Evolutionary conservation across 1,140 invertebrate species (phyloP), one percentile per base, ranked within the genome.

Genomic region (Drosophila eugracilis): DNA sequence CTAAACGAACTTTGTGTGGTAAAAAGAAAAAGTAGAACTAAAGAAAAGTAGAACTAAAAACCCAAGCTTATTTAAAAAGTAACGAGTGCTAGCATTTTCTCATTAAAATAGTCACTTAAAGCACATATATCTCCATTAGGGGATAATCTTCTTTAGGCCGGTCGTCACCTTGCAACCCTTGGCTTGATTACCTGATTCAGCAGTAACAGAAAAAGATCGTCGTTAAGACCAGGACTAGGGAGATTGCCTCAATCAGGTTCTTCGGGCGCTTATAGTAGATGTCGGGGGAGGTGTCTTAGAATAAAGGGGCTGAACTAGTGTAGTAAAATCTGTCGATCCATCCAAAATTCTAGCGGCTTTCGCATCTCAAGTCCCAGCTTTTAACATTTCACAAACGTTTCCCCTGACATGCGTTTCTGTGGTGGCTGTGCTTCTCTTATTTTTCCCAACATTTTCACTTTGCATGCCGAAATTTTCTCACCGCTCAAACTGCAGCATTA

Each of bases 401-500:
- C 24, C 15, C 14, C 30, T 44, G 19, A 54, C 36, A 65, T 53
- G 15, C 9, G 53, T 49, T 39, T 50, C 44, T 49, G 41, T 65
- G 45, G 26, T 30, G 37, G 21, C 21, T 55, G 5, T 15, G 26
- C 42, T 15, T 12, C 14, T 53, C 45, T 47, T 28, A 7, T 49
- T 73, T 71, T 55, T 42, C n/a, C 37, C 30, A 32, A 30, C n/a
- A 76, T 81, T 81, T 81, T 83, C 78, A 83, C 78, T 77, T 83
- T 83, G 67, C 55, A 67, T 62, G 37, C 47, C 30, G 42, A 65
- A 45, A 37, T 26, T 41, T 36, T 22, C n/a, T 14, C 34, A 24
- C 48, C 22, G 34, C 41, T 39, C 22, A 63, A 49, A 58, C 34
- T 52, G 57, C 60, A 69, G 62, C 60, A 62, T 74, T 83, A 69